Percentiles rank a stretch among this genome's conserved stretches.
These are phyloP conservation scores for Hephaestus fuliginosus DNA, from an alignment of 2,797 vertebrate species.

Conservation along the genomic window DNA sequence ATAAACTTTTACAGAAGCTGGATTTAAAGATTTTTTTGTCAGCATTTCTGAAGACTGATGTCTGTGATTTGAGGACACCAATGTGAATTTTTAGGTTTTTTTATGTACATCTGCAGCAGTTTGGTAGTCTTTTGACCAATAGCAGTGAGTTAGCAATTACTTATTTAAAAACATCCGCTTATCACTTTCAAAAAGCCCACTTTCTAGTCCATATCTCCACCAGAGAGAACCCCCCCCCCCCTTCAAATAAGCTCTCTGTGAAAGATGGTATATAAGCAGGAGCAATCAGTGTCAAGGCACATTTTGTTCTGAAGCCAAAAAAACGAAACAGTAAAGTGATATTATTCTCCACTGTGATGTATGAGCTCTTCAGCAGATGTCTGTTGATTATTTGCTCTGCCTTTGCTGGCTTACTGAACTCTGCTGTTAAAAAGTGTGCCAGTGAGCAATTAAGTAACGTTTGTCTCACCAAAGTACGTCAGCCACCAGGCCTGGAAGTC, in stretches of 20 bases:
- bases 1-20: neutral
- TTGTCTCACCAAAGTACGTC: conserved; percentile 88
- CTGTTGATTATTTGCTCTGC: conserved; percentile 31
- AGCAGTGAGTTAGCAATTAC: neutral
- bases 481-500: conserved; percentile 90
- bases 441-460: conserved; percentile 48
- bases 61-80: neutral
- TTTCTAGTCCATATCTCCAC: neutral
- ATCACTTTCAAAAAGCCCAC: conserved; percentile 6
- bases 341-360: conserved; percentile 41
- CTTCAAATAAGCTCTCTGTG: conserved; percentile 13
- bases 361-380: conserved; percentile 41
- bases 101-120: neutral
- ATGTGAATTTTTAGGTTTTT: neutral
- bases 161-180: neutral
- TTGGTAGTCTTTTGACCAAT: neutral
- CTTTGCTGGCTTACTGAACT: conserved; percentile 18
- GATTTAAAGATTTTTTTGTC: neutral
- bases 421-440: conserved; percentile 14
- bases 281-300: conserved; percentile 22
- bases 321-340: conserved; percentile 35
- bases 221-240: conserved; percentile 16
- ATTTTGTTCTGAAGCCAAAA: conserved; percentile 44
- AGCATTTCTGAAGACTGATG: neutral
- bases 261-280: conserved; percentile 11